Conservation (phyloP, 2,797 vertebrate genomes). For the Characodon lateralis region DNA sequence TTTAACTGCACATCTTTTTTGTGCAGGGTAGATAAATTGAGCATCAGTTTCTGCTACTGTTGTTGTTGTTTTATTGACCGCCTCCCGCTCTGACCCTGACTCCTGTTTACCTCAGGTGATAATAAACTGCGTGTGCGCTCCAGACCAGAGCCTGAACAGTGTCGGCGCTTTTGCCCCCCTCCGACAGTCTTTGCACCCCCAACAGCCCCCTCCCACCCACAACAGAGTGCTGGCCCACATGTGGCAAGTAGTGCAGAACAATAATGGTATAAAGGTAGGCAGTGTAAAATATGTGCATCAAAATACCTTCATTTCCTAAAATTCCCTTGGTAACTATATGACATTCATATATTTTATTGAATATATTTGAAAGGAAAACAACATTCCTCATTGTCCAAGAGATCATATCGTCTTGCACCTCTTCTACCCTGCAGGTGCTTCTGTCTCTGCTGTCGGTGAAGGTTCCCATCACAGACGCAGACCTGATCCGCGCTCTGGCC, state of each 20-base stretch:
- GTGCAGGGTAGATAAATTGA: not conserved
- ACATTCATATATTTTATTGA: not conserved
- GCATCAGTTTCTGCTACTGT: not conserved
- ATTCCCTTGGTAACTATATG: not conserved
- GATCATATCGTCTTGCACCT: rapidly evolving
- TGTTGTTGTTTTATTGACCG: not conserved
- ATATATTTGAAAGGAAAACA: not conserved
- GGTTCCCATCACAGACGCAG: slow-evolving; percentile 94
- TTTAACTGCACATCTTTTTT: not conserved
- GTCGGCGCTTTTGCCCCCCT: slow-evolving; percentile 86
- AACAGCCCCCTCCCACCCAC: slow-evolving; percentile 83
- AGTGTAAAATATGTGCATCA: not conserved
- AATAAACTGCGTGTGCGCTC: slow-evolving; percentile 94
- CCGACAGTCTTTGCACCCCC: slow-evolving; percentile 74
- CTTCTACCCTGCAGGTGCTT: slow-evolving; percentile 75
- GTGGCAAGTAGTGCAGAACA: slow-evolving; percentile 97
- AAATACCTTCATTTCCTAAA: not conserved
- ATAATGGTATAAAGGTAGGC: slow-evolving; percentile 93
- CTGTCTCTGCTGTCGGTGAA: slow-evolving; percentile 92
- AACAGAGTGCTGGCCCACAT: slow-evolving; percentile 91
- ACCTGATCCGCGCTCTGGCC: slow-evolving; percentile 90
- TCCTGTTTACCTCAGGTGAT: slow-evolving; percentile 80
- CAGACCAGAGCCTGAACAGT: slow-evolving; percentile 89
- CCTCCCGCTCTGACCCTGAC: not conserved
- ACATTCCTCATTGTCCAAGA: not conserved